Evolutionary conservation across 2,797 vertebrate species (phyloP), one percentile per base, ranked within the genome.

Genomic region (Spinibarbus caldwelli): DNA sequence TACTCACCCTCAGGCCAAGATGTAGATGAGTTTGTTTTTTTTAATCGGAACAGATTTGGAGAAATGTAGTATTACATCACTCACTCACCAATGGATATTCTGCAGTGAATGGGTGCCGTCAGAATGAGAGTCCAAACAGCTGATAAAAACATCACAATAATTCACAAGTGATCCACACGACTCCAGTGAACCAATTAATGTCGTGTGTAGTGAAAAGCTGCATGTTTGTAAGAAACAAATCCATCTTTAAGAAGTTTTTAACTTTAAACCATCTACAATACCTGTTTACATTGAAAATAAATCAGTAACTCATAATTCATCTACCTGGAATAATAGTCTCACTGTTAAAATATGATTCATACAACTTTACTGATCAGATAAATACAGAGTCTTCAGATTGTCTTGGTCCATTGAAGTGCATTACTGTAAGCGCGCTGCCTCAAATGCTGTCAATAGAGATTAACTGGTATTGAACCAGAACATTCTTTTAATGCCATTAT

Each of bases 381-480:
- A n/a, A n/a, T n/a, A 14, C 5, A 49, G 21, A 73, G 10, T 45
- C 72, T 73, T 26, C 1, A 47, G 9, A 49, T 75, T 49, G 43
- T 49, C 45, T 75, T 49, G 15, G n/a, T 17, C 45, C 26, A 34
- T 19, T 75, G 45, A 75, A 49, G 71, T 49, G 71, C 26, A 75
- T 73, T 31, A 21, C 26, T 73, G 45, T 31, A 73, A 31, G 26
- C 1, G 2, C 2, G 0, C n/a, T 47, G 43, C 43, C 5, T 75
- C 45, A 75, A 73, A 75, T 31, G 17, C 45, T 75, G 71, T 49
- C 26, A 17, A 75, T 75, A 49, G 29, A 75, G 71, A 75, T 75
- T 49, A 75, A 75, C 43, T 75, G 71, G 43, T 73, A 49, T 75
- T 49, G 45, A 75, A 47, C 71, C 67, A 9, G 43, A 49, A 73